A percentile compares a stretch with the other conserved stretches of the same genome.
Evolutionary conservation across 2,888 invertebrate genomes (phyloP).

Genomic region (Aporophyla lueneburgensis): DNA sequence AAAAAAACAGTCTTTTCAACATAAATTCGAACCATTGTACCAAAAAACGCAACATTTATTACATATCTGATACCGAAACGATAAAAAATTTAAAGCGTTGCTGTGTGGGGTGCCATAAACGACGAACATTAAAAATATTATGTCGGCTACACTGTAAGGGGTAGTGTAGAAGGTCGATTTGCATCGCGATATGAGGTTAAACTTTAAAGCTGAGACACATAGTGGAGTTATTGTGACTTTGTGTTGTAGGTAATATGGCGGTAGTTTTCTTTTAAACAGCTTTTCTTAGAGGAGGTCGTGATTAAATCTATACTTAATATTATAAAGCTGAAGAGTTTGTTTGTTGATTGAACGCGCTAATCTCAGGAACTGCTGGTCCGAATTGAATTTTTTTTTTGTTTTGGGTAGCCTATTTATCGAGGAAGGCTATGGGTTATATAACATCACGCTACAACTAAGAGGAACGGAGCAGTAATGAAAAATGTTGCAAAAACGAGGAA

Average conservation of each 20-base stretch:
- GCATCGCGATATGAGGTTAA: conserved; percentile 34
- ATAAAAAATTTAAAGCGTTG: conserved; percentile 55
- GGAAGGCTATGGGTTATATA: too few species aligned
- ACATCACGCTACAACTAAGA: too few species aligned
- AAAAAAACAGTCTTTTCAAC: conserved; percentile 6
- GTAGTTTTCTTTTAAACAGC: too few species aligned
- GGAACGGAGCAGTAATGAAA: too few species aligned
- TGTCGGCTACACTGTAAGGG: conserved; percentile 43
- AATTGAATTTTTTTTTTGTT: too few species aligned
- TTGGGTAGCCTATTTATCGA: too few species aligned
- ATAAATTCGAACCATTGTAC: conserved; percentile 27
- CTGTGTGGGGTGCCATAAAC: conserved; percentile 46
- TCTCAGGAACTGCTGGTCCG: too few species aligned
- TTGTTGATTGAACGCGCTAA: too few species aligned
- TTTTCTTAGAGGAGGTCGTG: too few species aligned
- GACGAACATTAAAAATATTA: conserved; percentile 61
- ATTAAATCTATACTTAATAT: too few species aligned
- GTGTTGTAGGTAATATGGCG: background rate
- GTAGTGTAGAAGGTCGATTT: conserved; percentile 40
- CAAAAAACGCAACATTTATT: conserved; percentile 54
- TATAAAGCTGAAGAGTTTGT: too few species aligned
- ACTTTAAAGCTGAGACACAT: conserved; percentile 20
- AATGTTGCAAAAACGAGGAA: too few species aligned
- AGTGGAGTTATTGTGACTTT: background rate
- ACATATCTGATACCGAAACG: conserved; percentile 47